Percentiles rank a stretch among this genome's conserved stretches.
phyloP scores from a whole-genome alignment of 2,888 invertebrate genomes.

The Auanema sp. region DNA sequence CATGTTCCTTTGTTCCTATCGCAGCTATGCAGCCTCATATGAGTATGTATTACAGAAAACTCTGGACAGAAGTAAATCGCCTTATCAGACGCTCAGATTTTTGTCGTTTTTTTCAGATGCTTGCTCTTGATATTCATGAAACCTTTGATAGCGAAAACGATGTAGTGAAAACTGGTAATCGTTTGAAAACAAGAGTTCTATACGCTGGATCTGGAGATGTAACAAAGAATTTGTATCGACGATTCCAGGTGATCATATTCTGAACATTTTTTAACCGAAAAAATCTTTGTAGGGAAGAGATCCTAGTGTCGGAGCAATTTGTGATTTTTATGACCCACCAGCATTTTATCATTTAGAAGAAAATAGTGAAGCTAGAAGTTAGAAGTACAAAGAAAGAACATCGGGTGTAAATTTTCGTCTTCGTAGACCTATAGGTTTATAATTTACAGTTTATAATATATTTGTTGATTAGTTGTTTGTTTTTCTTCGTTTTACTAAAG shows the following conservation, averaged over 20 bases:
- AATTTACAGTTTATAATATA: neutral
- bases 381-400: neutral
- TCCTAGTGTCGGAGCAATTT: constrained; percentile 61
- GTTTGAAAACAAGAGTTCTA: constrained; percentile 55
- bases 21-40: constrained; percentile 72
- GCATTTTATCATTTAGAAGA: constrained; percentile 35
- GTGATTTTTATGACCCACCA: constrained; percentile 62
- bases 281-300: constrained; percentile 52
- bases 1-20: constrained; percentile 82
- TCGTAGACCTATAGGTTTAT: neutral
- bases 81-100: neutral
- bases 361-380: constrained; percentile 10
- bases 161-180: constrained; percentile 54
- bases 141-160: constrained; percentile 59
- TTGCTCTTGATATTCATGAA: constrained; percentile 62
- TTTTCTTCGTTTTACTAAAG: too few species aligned
- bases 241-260: constrained; percentile 51
- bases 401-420: neutral
- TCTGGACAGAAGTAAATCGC: constrained; percentile 49
- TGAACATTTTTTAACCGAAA: neutral
- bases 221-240: constrained; percentile 56
- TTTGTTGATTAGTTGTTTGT: too few species aligned
- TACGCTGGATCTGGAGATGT: constrained; percentile 55
- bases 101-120: constrained; percentile 48
- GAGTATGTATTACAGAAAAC: constrained; percentile 60